A percentile compares a stretch with the other conserved stretches of the same genome.
Conservation (phyloP, 2,113 vertebrate species). For the Atherinomorus stipes region DNA sequence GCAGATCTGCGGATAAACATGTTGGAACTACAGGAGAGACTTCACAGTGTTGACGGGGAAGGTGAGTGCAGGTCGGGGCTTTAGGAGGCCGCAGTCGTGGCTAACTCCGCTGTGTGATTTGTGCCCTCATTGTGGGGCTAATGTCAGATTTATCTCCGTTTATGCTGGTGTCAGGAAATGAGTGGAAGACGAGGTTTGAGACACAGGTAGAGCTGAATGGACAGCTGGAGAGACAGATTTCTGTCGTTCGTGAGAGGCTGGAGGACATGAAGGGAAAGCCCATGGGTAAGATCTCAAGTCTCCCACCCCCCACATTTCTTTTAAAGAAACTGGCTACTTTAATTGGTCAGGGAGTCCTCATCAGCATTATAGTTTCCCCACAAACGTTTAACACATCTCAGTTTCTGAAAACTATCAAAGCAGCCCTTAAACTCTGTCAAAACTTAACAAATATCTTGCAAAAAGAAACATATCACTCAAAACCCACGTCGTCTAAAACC, state of each 20-base stretch:
- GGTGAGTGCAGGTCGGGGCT: slow-evolving; percentile 32
- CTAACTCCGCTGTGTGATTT: no score
- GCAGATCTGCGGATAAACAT: slow-evolving; percentile 72
- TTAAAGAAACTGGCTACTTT: not conserved
- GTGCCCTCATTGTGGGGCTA: not conserved
- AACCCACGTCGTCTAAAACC: no score
- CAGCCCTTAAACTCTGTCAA: no score
- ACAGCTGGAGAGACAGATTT: slow-evolving; percentile 88
- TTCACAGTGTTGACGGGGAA: slow-evolving; percentile 75
- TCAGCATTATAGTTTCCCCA: no score
- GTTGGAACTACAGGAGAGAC: slow-evolving; percentile 74
- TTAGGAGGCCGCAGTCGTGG: no score
- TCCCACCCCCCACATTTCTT: not conserved
- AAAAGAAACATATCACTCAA: no score
- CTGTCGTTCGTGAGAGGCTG: slow-evolving; percentile 82
- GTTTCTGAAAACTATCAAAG: no score
- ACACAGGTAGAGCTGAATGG: slow-evolving; percentile 88
- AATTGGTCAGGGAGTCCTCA: no score
- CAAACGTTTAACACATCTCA: no score
- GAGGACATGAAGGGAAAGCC: slow-evolving; percentile 84
- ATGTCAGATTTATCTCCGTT: not conserved
- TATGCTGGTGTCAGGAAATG: slow-evolving; percentile 73
- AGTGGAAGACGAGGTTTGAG: slow-evolving; percentile 91
- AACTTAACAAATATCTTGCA: no score
- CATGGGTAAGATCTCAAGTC: slow-evolving; percentile 79